Evolutionary conservation across 1,140 invertebrate species (phyloP), one percentile per base, ranked within the genome.

Genomic region (Metopolophium dirhodum): DNA sequence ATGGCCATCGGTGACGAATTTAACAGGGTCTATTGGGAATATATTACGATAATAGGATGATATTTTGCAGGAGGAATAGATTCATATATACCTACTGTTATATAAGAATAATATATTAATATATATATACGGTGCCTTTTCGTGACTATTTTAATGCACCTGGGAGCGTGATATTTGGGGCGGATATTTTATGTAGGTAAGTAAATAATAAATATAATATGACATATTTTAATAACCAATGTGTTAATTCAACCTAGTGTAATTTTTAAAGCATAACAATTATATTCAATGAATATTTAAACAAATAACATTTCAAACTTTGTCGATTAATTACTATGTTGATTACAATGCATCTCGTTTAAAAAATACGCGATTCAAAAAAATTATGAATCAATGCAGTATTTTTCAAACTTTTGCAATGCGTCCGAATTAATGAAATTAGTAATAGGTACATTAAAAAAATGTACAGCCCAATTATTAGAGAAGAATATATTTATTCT

Each of bases 21-120:
- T 90, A 90, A 90, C 54, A 61, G 88, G 54, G 88, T 90, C 88
- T 90, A 41, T 26, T 45, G 88, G 88, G 88, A 61, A 61, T 61
- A 57, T 23, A 90, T 45, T 61, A 61, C 57, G 9, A 41, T 20
- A 61, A 54, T 26, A 90, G 14, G 22, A 90, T 61, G 45, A 61
- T 90, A 90, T 90, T 61, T 61, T 30, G 6, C 1, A 14, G 37
- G 20, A 45, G 41, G 26, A 47, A 51, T 18, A 41, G 88, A 61
- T 61, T 90, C 30, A 0, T 18, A 18, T 54, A 88, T 87, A 47
- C 9, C 37, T 37, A 30, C 41, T 61, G 54, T 57, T n/a, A 30
- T 0, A 30, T 37, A 57, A 57, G 18, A 23, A 57, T 83, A 57
- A 26, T 23, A 57, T 37, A 37, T 37, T 37, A 37, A 37, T 37